phyloP scores from a whole-genome alignment of 1,140 invertebrate genomes.

The Philotrypesis tridentata region DNA sequence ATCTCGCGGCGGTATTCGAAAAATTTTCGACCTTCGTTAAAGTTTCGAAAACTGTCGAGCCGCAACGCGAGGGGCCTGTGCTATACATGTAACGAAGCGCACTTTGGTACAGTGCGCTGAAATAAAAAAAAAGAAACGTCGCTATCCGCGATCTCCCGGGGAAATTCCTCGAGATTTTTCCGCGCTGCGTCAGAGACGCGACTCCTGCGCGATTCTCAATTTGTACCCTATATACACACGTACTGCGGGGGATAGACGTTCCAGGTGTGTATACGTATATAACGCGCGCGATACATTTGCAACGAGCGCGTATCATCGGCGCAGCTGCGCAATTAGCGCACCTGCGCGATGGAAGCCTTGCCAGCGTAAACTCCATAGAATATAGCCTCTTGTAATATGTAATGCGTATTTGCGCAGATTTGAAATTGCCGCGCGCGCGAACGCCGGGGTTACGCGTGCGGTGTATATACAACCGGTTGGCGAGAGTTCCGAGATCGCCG shows the following conservation, averaged over 20 bases:
- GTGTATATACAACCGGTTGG: neutral
- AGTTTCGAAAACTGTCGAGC: neutral
- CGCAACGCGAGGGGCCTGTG: too few relatives aligned
- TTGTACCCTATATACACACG: too few relatives aligned
- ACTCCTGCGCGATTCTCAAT: too few relatives aligned
- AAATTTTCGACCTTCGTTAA: neutral
- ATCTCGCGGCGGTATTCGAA: neutral
- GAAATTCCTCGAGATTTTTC: neutral
- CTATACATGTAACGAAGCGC: too few relatives aligned
- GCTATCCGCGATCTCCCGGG: neutral
- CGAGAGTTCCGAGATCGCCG: neutral
- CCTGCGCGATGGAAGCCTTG: neutral
- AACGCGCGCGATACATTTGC: neutral
- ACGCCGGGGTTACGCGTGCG: too few relatives aligned
- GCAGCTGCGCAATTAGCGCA: neutral
- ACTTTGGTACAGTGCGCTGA: too few relatives aligned
- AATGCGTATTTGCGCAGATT: neutral
- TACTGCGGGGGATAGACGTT: too few relatives aligned
- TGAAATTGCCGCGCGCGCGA: neutral
- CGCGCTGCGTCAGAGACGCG: neutral
- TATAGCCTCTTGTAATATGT: neutral
- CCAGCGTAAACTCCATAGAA: too few relatives aligned
- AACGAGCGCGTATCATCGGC: neutral
- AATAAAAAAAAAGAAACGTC: too few relatives aligned
- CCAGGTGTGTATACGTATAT: neutral